Evolutionary conservation across 2,797 vertebrate species (phyloP).

Genomic region (Lepilemur ruficaudatus): DNA sequence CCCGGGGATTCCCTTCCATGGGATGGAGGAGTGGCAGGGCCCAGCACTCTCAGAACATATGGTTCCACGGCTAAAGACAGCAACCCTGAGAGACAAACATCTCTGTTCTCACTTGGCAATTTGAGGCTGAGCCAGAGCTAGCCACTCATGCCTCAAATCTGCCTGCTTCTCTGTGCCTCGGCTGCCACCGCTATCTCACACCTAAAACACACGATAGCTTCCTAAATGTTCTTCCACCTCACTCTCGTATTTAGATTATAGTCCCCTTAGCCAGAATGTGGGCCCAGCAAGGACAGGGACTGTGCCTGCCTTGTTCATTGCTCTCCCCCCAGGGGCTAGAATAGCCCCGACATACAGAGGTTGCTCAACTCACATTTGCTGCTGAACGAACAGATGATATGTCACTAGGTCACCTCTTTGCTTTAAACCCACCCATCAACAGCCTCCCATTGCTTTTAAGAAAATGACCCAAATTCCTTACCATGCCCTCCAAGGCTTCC

Average conservation of each 20-base stretch:
- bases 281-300: not conserved
- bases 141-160: slow-evolving; percentile 54
- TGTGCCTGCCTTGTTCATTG: not conserved
- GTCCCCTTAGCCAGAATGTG: not conserved
- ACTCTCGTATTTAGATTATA: not conserved
- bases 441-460: not conserved
- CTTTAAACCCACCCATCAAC: not conserved
- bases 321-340: not conserved
- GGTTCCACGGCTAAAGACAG: not conserved
- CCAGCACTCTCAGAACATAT: slow-evolving; percentile 17
- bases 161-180: slow-evolving; percentile 20
- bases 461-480: slow-evolving; percentile 20
- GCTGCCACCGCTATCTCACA: not conserved
- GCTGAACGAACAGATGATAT: not conserved
- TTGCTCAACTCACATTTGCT: not conserved
- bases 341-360: not conserved
- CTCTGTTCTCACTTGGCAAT: slow-evolving; percentile 39
- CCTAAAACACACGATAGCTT: not conserved
- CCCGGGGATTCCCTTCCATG: not conserved
- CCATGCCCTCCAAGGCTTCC: not conserved
- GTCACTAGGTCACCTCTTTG: not conserved
- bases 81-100: slow-evolving; percentile 31
- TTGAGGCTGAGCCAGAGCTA: slow-evolving; percentile 48
- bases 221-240: not conserved
- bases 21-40: not conserved